A percentile compares a stretch with the other conserved stretches of the same genome.
phyloP scores from a whole-genome alignment of 2,797 vertebrate species.

The Erpetoichthys calabaricus region DNA sequence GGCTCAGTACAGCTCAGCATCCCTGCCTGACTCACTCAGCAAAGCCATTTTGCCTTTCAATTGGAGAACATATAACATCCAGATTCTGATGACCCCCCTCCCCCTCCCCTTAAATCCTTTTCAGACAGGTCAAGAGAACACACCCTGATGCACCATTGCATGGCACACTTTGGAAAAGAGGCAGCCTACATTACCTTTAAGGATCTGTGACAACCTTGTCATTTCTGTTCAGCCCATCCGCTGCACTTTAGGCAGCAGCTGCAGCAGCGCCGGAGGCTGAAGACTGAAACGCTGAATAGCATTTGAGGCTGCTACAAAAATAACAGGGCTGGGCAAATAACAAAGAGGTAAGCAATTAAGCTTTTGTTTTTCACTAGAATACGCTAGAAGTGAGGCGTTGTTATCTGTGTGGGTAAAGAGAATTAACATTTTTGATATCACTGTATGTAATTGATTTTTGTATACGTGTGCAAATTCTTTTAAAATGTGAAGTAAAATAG shows the following conservation, averaged over 20 bases:
- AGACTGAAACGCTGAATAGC: too few species aligned
- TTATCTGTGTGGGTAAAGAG: too few species aligned
- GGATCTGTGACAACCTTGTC: neutral
- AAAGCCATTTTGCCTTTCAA: conserved; percentile 53
- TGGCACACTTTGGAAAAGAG: neutral
- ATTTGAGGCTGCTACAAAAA: too few species aligned
- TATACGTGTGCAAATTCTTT: too few species aligned
- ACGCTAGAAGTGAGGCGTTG: too few species aligned
- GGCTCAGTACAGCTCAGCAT: conserved; percentile 50
- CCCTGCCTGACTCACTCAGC: conserved; percentile 35
- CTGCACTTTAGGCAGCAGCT: neutral
- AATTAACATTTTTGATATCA: too few species aligned
- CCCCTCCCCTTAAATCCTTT: conserved; percentile 17
- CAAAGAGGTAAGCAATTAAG: too few species aligned
- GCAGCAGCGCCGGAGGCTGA: neutral
- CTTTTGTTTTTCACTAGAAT: too few species aligned
- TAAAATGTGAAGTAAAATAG: too few species aligned
- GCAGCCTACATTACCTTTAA: neutral
- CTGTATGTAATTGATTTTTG: too few species aligned
- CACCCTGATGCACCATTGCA: conserved; percentile 6
- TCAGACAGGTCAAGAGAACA: conserved; percentile 20
- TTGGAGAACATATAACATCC: conserved; percentile 9
- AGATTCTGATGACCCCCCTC: conserved; percentile 8
- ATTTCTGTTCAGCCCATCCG: neutral
- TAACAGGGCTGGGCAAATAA: too few species aligned